Conservation (phyloP, 2,888 invertebrate genomes). For the Lysandra coridon region DNA sequence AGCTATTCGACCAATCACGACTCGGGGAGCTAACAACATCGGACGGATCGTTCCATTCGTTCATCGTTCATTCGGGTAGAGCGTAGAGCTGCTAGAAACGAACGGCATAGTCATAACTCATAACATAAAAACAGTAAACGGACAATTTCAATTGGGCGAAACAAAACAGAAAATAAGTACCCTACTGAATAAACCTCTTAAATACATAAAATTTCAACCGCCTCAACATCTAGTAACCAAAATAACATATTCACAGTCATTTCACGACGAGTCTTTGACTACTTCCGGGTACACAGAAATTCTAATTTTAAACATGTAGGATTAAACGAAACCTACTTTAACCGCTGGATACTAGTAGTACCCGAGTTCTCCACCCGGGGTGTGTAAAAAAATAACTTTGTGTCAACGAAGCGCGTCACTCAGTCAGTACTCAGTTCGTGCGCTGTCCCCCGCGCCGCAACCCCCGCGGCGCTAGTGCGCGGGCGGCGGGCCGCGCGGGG, state of each 20-base stretch:
- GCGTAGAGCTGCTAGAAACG: constrained; percentile 42
- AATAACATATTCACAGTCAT: constrained; percentile 31
- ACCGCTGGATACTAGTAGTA: constrained; percentile 17
- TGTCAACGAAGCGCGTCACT: constrained; percentile 15
- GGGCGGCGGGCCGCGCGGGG: constrained; percentile 78
- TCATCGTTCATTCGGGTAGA: constrained; percentile 49
- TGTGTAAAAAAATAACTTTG: constrained; percentile 29
- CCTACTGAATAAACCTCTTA: constrained; percentile 29
- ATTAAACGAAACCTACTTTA: constrained; percentile 13
- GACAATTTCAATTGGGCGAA: constrained; percentile 24
- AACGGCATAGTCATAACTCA: constrained; percentile 30
- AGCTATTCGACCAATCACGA: constrained; percentile 42
- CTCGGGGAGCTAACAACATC: constrained; percentile 65
- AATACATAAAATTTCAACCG: constrained; percentile 31
- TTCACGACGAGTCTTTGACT: constrained; percentile 21
- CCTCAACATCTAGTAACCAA: constrained; percentile 28
- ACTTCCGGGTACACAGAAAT: constrained; percentile 23
- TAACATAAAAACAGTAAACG: constrained; percentile 18
- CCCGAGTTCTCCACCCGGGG: constrained; percentile 4
- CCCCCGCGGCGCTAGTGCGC: constrained; percentile 55
- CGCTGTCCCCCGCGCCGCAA: constrained; percentile 38
- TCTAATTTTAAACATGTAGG: constrained; percentile 18
- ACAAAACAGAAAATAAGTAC: constrained; percentile 30
- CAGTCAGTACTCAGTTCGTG: constrained; percentile 33
- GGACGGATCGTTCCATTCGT: constrained; percentile 71